These are phyloP conservation scores for Centropyge bicolor DNA, from an alignment of 2,797 vertebrate species.

Conservation along the genomic window DNA sequence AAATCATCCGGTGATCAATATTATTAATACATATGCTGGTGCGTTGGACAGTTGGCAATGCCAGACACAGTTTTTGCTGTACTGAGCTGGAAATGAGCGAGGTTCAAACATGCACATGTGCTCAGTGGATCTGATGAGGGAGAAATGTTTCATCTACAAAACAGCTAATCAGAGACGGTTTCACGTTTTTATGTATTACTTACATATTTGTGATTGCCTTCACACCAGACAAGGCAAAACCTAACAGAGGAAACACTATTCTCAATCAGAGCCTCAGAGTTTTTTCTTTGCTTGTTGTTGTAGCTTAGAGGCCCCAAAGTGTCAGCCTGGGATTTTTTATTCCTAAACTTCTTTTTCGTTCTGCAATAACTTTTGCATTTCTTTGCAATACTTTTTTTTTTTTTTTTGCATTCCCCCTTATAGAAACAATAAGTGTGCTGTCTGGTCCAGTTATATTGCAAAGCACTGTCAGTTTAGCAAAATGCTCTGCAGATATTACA, in stretches of 20 bases:
- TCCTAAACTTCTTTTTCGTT: neutral
- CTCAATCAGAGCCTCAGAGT: neutral
- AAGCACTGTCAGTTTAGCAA: neutral
- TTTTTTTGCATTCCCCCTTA: neutral
- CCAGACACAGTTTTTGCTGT: neutral
- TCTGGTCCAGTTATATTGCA: neutral
- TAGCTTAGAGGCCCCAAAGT: neutral
- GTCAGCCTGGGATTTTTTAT: no score
- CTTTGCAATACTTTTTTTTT: neutral
- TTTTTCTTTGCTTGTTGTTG: neutral
- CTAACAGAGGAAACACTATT: neutral
- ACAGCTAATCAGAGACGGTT: constrained; percentile 1
- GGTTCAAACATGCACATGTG: neutral
- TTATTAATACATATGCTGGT: constrained; percentile 7
- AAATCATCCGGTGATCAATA: constrained; percentile 22
- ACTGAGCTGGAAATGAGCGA: constrained; percentile 19
- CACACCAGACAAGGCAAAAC: constrained; percentile 3
- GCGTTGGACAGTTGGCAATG: constrained; percentile 9
- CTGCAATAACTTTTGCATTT: neutral
- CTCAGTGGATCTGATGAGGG: neutral
- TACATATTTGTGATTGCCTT: constrained; percentile 19
- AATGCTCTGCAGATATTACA: neutral
- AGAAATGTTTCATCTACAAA: constrained; percentile 3
- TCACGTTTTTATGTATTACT: constrained; percentile 1
- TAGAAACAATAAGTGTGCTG: neutral